A percentile compares a stretch with the other conserved stretches of the same genome.
phyloP scores from a whole-genome alignment of 2,888 invertebrate species.

The Cenopis cana region DNA sequence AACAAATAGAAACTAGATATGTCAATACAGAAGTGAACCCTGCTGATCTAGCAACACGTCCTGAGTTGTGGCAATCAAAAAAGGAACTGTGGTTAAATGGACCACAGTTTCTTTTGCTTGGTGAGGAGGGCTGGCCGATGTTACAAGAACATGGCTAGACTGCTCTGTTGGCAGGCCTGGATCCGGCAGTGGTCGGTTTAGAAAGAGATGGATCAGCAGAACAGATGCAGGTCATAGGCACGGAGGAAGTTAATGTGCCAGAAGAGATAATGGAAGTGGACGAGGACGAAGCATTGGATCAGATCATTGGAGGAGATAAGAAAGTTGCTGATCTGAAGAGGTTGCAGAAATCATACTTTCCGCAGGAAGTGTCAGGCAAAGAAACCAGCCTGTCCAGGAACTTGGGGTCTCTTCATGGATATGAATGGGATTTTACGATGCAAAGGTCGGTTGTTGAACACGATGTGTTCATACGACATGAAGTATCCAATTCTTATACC shows the following conservation, averaged over 20 bases:
- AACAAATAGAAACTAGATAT: too few species aligned
- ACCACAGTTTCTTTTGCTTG: slow-evolving; percentile 32
- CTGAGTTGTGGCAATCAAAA: slow-evolving; percentile 23
- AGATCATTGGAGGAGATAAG: too few species aligned
- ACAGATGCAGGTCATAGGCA: too few species aligned
- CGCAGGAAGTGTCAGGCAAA: slow-evolving; percentile 4
- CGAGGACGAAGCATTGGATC: background rate
- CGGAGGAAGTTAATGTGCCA: too few species aligned
- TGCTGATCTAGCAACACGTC: slow-evolving; percentile 32
- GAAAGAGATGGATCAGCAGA: too few species aligned
- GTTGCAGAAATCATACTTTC: background rate
- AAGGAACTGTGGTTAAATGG: slow-evolving; percentile 41
- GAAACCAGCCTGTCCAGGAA: slow-evolving; percentile 5
- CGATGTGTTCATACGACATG: slow-evolving; percentile 4
- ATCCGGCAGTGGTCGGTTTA: too few species aligned
- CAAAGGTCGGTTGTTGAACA: background rate
- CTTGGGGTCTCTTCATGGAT: slow-evolving; percentile 9
- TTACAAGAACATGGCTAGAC: background rate
- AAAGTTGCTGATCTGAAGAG: background rate
- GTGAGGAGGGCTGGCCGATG: slow-evolving; percentile 12
- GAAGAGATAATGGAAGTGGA: background rate
- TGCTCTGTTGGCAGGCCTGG: too few species aligned
- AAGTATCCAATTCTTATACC: too few species aligned
- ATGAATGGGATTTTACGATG: slow-evolving; percentile 14
- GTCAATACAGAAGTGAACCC: too few species aligned